Conservation (phyloP, 2,113 vertebrate species). For the Aegotheles bennettii region DNA sequence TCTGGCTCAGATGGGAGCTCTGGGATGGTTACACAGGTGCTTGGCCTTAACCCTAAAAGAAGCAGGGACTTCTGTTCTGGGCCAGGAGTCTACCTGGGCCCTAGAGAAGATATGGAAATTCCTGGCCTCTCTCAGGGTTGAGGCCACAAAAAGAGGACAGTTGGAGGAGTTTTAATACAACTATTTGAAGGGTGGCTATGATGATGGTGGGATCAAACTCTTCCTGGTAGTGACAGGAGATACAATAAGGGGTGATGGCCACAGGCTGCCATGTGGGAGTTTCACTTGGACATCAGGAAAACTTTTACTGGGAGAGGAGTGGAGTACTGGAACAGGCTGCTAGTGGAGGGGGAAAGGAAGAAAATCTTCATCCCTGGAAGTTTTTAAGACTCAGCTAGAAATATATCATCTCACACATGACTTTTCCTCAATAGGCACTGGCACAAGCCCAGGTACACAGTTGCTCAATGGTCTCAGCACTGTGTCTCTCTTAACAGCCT, state of each 20-base stretch:
- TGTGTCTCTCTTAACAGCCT: not conserved
- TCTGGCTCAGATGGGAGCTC: not conserved
- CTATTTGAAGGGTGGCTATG: not conserved
- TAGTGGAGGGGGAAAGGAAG: not conserved
- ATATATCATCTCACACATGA: not conserved
- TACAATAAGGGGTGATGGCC: not conserved
- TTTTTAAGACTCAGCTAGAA: not conserved
- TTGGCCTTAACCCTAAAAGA: conserved; percentile 15
- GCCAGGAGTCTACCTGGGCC: not conserved
- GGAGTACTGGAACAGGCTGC: not conserved
- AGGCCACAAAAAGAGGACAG: not conserved
- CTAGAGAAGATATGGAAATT: not conserved
- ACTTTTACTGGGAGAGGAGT: not conserved
- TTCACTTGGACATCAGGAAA: not conserved
- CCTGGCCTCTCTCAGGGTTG: not conserved
- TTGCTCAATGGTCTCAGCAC: not conserved
- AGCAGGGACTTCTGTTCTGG: not conserved
- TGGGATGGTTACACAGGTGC: conserved; percentile 8
- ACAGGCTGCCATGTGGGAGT: not conserved
- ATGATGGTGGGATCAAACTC: not conserved
- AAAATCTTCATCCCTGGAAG: not conserved
- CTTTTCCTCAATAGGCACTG: not conserved
- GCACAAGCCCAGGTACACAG: not conserved
- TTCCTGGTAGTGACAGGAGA: not conserved
- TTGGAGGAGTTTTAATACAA: not conserved